These are phyloP conservation scores for Zosterops pallidus DNA, from an alignment of 2,113 vertebrate genomes.

Conservation along the genomic window DNA sequence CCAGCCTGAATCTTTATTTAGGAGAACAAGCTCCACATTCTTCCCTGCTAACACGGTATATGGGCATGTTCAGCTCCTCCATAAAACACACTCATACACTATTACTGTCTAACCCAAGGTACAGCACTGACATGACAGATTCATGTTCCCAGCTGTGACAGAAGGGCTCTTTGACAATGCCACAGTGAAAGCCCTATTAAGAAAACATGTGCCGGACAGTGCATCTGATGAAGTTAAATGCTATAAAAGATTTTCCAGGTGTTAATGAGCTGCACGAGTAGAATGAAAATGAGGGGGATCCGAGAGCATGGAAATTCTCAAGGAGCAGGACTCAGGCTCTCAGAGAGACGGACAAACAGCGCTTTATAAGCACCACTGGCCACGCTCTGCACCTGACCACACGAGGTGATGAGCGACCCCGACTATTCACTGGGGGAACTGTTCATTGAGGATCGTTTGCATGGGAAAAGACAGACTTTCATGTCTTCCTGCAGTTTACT, in stretches of 20 bases:
- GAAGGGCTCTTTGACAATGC: constrained; percentile 64
- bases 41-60: constrained; percentile 33
- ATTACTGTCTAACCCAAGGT: constrained; percentile 25
- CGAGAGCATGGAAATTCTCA: constrained; percentile 15
- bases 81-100: constrained; percentile 37
- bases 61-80: constrained; percentile 36
- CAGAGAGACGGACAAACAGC: constrained; percentile 47
- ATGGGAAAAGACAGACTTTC: constrained; percentile 37
- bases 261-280: constrained; percentile 38
- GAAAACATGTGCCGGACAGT: constrained; percentile 61
- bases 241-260: constrained; percentile 69
- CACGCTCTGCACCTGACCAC: constrained; percentile 25
- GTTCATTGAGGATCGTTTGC: constrained; percentile 13
- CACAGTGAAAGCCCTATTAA: constrained; percentile 59
- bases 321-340: constrained; percentile 32
- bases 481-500: constrained; percentile 54
- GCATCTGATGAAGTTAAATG: constrained; percentile 52
- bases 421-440: neutral
- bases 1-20: constrained; percentile 56
- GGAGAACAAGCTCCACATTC: constrained; percentile 58
- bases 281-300: constrained; percentile 57
- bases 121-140: constrained; percentile 64
- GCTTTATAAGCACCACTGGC: constrained; percentile 43
- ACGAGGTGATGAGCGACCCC: neutral
- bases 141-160: constrained; percentile 70